A percentile compares a stretch with the other conserved stretches of the same genome.
phyloP scores from a whole-genome alignment of 2,113 vertebrate species.

The Labrus mixtus region DNA sequence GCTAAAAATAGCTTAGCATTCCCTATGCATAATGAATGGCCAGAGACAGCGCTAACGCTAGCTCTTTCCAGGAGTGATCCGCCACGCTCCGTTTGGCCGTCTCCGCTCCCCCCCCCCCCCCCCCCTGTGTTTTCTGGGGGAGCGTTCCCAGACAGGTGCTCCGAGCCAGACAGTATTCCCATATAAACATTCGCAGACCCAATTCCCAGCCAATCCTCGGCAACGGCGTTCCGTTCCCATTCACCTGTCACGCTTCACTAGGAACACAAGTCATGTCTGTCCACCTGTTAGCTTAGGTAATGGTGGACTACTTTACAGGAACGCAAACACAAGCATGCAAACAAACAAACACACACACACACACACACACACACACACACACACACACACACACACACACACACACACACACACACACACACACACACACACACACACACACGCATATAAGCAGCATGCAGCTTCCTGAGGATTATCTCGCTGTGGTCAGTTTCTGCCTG shows the following conservation, averaged over 20 bases:
- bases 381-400: conserved; percentile 40
- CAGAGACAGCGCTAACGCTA: conserved; percentile 72
- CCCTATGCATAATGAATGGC: conserved; percentile 84
- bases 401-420: conserved; percentile 17
- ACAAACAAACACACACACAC: conserved; percentile 27
- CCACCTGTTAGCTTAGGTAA: conserved; percentile 81
- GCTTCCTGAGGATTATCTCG: conserved; percentile 79
- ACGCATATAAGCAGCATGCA: conserved; percentile 64
- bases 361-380: conserved; percentile 20
- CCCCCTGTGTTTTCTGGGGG: conserved; percentile 58
- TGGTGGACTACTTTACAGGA: conserved; percentile 69
- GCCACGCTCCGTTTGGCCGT: conserved; percentile 75
- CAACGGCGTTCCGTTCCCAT: conserved; percentile 67
- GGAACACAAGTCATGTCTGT: conserved; percentile 77
- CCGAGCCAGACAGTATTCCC: conserved; percentile 81
- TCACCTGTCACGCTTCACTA: conserved; percentile 78
- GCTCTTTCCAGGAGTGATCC: conserved; percentile 80
- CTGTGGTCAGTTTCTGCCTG: conserved; percentile 79
- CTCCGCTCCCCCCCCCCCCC: no score
- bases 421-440: conserved; percentile 32
- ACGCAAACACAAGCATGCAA: background rate
- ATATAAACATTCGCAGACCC: conserved; percentile 72
- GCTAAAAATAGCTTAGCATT: conserved; percentile 79
- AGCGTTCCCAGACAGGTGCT: conserved; percentile 80
- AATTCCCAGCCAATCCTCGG: conserved; percentile 76